Base-by-base conservation (phyloP, 2,113 vertebrate genomes). In the Carollia perspicillata region DNA sequence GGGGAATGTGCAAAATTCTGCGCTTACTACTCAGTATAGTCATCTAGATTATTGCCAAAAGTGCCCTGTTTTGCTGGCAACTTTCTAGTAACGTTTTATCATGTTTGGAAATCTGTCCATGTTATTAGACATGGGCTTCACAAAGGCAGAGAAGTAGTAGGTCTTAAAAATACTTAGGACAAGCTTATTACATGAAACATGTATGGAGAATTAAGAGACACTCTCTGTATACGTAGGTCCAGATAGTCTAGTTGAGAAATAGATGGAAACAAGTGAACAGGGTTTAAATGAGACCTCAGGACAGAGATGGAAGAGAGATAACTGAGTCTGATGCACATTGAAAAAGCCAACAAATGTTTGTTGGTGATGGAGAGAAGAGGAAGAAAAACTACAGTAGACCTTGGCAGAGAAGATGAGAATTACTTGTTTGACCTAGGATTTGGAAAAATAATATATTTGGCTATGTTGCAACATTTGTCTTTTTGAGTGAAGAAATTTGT, bases 371-470 rank as follows among this genome's bases (percentile, higher is more conserved):
- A 81, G 14, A 28, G n/a, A 88, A 81, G 84, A 51, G 63, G 69
- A 74, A 58, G n/a, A 93, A 80, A 79, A 93, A 81, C 79, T 55
- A 35, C 22, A n/a, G 44, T 20, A n/a, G 30, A 83, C 53, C 18
- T 78, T 79, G 84, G 51, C 74, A 93, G 65, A 79, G 22, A 83
- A 53, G 30, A 93, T 78, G 65, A 94, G 22, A 93, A 49, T 95
- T 35, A 84, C 35, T 90, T 88, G 42, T 90, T 89, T 95, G 81
- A 71, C 35, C 2, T 93, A 66, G 37, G 55, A 95, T 94, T 88
- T 88, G 42, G 81, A 72, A 90, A 81, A 92, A 51, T 80, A 93
- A 55, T 49, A 14, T 40, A 55, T 94, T 80, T 93, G 58, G n/a
- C 51, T 47, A 68, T 86, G n/a, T 83, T 87, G 49, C 28, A 94